phyloP scores from a whole-genome alignment of 1,140 invertebrate genomes.

The Scaptomyza hsui region DNA sequence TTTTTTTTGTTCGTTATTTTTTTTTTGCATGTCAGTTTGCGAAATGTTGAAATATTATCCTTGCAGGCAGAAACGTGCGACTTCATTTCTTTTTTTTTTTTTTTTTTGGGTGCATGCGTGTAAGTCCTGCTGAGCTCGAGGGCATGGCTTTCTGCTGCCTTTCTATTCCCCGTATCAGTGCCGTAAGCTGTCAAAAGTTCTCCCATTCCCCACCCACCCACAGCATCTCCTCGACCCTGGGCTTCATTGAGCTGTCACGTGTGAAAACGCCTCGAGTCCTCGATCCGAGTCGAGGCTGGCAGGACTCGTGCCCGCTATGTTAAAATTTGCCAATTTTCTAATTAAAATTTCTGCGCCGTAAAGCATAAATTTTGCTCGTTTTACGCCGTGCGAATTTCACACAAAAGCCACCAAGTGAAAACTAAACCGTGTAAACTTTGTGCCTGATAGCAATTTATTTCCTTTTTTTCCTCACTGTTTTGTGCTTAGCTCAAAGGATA shows the following conservation, averaged over 20 bases:
- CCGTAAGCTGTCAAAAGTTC: constrained; percentile 21
- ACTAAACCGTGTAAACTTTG: constrained; percentile 28
- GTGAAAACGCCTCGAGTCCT: constrained; percentile 41
- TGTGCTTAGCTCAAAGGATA: constrained; percentile 51
- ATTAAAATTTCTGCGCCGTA: constrained; percentile 82
- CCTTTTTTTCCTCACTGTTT: not conserved
- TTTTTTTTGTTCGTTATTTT: constrained; percentile 3
- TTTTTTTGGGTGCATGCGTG: not conserved
- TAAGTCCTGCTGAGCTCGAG: constrained; percentile 23
- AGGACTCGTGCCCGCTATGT: constrained; percentile 29
- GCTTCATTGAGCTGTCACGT: constrained; percentile 76
- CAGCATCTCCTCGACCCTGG: constrained; percentile 26
- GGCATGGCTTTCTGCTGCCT: constrained; percentile 30
- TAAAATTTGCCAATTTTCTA: constrained; percentile 81
- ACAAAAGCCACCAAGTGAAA: constrained; percentile 63
- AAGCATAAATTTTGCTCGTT: constrained; percentile 79
- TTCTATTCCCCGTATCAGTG: constrained; percentile 31
- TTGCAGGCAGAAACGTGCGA: constrained; percentile 82
- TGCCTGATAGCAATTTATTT: constrained; percentile 26
- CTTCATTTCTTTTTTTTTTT: constrained; percentile 60
- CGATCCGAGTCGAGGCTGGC: not conserved
- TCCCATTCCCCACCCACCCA: not conserved
- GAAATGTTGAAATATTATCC: constrained; percentile 81
- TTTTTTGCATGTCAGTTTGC: constrained; percentile 71
- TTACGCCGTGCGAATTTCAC: constrained; percentile 50